Conservation (phyloP, 1,140 invertebrate genomes). For the Delia radicum region DNA sequence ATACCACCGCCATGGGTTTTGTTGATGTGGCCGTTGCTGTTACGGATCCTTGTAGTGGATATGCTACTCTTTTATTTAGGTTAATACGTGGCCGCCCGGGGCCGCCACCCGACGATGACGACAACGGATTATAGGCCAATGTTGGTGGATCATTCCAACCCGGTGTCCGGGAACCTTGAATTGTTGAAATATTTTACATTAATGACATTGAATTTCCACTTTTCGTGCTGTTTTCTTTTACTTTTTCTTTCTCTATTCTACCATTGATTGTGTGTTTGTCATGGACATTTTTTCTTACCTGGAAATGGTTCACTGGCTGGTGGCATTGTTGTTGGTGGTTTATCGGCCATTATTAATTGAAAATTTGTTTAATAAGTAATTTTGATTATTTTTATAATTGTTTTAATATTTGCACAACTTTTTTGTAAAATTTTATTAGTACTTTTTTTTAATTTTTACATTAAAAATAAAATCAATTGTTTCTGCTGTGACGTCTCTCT, state of each 20-base stretch:
- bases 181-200: not conserved
- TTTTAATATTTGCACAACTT: not conserved
- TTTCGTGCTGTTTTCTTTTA: not conserved
- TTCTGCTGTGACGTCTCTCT: not conserved
- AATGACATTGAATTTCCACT: not conserved
- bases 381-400: not conserved
- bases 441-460: not conserved
- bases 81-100: slow-evolving; percentile 42
- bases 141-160: slow-evolving; percentile 53
- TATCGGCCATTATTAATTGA: slow-evolving; percentile 1
- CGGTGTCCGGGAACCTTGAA: slow-evolving; percentile 41
- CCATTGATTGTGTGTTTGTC: not conserved
- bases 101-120: slow-evolving; percentile 23
- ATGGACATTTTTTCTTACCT: slow-evolving; percentile 2
- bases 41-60: slow-evolving; percentile 35
- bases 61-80: slow-evolving; percentile 47
- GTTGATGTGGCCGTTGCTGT: slow-evolving; percentile 17
- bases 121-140: slow-evolving; percentile 30
- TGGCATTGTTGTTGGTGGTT: slow-evolving; percentile 22
- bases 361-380: not conserved
- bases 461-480: slow-evolving; percentile 2
- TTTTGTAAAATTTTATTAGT: not conserved
- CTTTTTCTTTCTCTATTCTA: not conserved
- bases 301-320: slow-evolving; percentile 18
- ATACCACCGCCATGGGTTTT: slow-evolving; percentile 26